These are phyloP conservation scores for Lycaon pictus DNA, from an alignment of 2,113 vertebrate genomes.

Conservation along the genomic window DNA sequence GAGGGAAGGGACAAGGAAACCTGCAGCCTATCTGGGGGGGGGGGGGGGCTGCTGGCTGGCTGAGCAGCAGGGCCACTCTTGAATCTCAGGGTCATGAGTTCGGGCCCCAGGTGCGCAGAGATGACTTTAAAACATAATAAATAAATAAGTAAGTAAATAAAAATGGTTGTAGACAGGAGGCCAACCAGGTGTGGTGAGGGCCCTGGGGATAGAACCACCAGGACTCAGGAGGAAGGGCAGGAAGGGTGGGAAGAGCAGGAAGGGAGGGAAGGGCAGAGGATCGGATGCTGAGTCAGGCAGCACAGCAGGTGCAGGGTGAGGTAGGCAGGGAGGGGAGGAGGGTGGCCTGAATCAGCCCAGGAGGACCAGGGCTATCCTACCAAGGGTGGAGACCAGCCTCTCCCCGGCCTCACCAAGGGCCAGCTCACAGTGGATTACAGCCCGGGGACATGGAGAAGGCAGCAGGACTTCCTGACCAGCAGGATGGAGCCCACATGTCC, in stretches of 20 bases:
- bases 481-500: constrained; percentile 13
- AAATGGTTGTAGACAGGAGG: neutral
- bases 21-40: neutral
- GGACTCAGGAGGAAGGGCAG: no score
- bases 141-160: neutral
- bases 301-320: constrained; percentile 35
- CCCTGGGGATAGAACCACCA: neutral
- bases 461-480: constrained; percentile 33
- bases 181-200: neutral
- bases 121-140: neutral
- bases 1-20: constrained; percentile 36
- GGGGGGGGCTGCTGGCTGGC: neutral
- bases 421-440: constrained; percentile 62
- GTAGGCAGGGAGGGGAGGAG: neutral
- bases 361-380: neutral
- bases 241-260: neutral
- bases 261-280: neutral
- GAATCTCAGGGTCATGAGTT: neutral
- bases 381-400: constrained; percentile 51
- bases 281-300: constrained; percentile 41
- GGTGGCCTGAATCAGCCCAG: constrained; percentile 38
- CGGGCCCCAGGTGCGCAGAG: neutral
- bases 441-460: neutral
- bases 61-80: neutral
- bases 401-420: constrained; percentile 38